Conservation (phyloP, 2,797 vertebrate genomes). For the Lerista edwardsae region DNA sequence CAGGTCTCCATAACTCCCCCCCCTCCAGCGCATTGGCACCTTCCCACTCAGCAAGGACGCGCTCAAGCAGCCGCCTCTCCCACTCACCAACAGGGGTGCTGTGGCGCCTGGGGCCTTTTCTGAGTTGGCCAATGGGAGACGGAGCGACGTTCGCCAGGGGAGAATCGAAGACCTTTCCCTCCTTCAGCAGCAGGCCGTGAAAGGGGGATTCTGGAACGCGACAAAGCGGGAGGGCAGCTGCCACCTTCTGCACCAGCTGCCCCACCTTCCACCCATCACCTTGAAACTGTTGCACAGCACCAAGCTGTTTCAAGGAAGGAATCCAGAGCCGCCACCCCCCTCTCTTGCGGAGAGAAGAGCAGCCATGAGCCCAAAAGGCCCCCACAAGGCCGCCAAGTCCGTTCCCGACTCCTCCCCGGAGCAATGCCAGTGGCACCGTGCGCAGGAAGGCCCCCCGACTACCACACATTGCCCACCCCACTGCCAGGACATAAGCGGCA, state of each 20-base stretch:
- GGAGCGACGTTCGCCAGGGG: conserved; percentile 84
- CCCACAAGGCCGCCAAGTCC: no score
- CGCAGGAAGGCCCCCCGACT: no score
- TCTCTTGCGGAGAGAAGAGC: no score
- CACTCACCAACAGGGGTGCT: conserved; percentile 96
- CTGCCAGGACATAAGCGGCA: not conserved
- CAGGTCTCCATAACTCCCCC: not conserved
- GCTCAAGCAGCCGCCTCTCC: no score
- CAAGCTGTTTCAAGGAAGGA: not conserved
- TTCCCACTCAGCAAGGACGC: not conserved
- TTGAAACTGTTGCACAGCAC: not conserved
- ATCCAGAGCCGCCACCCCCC: no score
- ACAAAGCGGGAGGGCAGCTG: not conserved
- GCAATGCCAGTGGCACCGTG: no score
- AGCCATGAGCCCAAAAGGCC: no score
- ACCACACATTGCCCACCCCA: no score
- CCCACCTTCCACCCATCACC: not conserved
- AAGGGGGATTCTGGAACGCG: conserved; percentile 84
- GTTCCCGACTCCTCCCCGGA: no score
- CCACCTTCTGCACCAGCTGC: not conserved
- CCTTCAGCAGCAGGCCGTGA: conserved; percentile 91
- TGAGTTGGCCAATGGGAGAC: conserved; percentile 86
- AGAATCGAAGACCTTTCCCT: conserved; percentile 84
- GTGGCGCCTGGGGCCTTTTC: conserved; percentile 91
- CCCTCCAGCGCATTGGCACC: no score